Percentiles rank a stretch among this genome's conserved stretches.
These are phyloP conservation scores for Megalops cyprinoides DNA, from an alignment of 2,797 vertebrate species.

Conservation along the genomic window DNA sequence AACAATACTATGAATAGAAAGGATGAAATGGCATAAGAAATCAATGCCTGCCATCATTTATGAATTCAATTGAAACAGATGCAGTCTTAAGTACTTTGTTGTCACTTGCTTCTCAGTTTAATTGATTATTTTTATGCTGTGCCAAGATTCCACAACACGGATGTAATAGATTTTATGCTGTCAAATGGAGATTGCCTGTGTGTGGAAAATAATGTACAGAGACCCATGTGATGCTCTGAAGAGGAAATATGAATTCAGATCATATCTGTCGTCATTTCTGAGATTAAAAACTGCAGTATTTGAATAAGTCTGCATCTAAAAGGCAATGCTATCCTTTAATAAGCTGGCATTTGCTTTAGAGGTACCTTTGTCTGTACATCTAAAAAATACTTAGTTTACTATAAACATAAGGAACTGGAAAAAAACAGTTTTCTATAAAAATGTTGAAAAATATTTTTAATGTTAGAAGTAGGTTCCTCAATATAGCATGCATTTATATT, in stretches of 20 bases:
- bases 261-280: slow-evolving; percentile 16
- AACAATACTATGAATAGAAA: slow-evolving; percentile 27
- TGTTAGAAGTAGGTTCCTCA: background rate
- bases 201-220: slow-evolving; percentile 5
- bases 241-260: slow-evolving; percentile 6
- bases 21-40: slow-evolving; percentile 21
- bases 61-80: slow-evolving; percentile 19
- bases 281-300: background rate
- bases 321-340: no score
- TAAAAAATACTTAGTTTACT: no score
- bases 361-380: background rate
- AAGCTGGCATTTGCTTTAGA: slow-evolving; percentile 5
- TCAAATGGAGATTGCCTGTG: background rate
- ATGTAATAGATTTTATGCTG: slow-evolving; percentile 16
- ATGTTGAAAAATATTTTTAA: no score
- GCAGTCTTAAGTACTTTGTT: slow-evolving; percentile 10
- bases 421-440: no score
- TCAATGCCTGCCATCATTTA: slow-evolving; percentile 22
- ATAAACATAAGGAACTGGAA: no score
- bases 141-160: background rate
- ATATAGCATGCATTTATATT: background rate
- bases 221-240: background rate
- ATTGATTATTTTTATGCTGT: slow-evolving; percentile 10
- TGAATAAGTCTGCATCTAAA: no score
- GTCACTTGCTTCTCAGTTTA: slow-evolving; percentile 15